Base-by-base conservation (phyloP, 35 echinoderm and acorn worm genomes). In the Apostichopus californicus region DNA sequence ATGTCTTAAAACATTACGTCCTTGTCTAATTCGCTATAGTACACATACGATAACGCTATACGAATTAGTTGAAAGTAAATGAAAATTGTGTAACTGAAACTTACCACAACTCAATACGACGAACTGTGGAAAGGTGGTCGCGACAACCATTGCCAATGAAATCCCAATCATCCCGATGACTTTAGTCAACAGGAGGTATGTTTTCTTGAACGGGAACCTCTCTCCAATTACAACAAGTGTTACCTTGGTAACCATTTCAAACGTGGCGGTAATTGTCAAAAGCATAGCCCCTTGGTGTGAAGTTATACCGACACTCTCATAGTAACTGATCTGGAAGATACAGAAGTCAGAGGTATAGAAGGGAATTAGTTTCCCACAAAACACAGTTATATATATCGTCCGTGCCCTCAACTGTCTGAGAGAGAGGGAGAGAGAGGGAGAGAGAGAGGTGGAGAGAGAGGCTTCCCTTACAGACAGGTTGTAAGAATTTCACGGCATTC, bases 301-400 rank as follows among this genome's bases (percentile, higher is more conserved):
- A 75, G 25, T 63, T 10, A 89, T 72, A 21, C 86, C 86, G 8
- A 89, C 86, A 46, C 86, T 89, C 17, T 75, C 61, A n/a, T 89
- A 89, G 17, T 52, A 89, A 46, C 86, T 89, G 14, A 89, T 63
- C 86, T 89, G 86, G 15, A 68, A 28, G 20, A 26, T 28, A 65
- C 56, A 65, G 18, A 75, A 71, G 60, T 9, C 12, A 15, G 65
- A 15, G 65, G 60, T 61, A 17, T 26, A 85, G 14, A 85, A 1
- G 15, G 2, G 55, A 85, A 85, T 81, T 81, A 85, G n/a, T 21
- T 56, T 57, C 9, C 1, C 9, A n/a, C 20, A 73, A 73, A 68
- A 68, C 11, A 13, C 3, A 68, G 8, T 9, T 13, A 68, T 17
- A 73, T n/a, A 73, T n/a, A 73, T 7, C 15, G 71, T 60, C 58